Conservation (phyloP, 2,797 vertebrate genomes). For the Rousettus madagascariensis region DNA sequence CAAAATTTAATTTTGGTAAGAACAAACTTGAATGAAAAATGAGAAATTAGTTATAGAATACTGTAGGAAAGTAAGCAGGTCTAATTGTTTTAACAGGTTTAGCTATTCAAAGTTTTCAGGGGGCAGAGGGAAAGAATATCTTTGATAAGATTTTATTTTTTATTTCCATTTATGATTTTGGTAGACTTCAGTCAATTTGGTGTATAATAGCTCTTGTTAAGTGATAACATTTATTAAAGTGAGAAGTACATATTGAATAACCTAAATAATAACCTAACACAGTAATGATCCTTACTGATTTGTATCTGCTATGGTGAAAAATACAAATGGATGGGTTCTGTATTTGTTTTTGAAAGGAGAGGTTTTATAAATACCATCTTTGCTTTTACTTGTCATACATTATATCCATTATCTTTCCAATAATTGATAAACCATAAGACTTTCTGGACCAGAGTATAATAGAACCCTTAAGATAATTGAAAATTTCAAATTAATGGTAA, state of each 20-base stretch:
- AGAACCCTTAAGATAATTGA: not conserved
- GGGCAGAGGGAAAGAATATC: not conserved
- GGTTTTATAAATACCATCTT: conserved; percentile 41
- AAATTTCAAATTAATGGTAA: not conserved
- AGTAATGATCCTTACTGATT: not conserved
- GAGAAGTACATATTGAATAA: conserved; percentile 1
- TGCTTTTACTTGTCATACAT: not conserved
- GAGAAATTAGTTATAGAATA: not conserved
- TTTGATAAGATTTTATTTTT: not conserved
- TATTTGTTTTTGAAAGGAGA: conserved; percentile 28
- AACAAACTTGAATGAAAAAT: not conserved
- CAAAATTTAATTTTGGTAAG: conserved; percentile 34
- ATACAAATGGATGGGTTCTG: not conserved
- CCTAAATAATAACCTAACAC: not conserved
- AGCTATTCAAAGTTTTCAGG: conserved; percentile 34
- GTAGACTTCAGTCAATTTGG: not conserved
- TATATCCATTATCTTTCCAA: not conserved
- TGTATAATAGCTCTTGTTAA: not conserved
- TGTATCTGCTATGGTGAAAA: not conserved
- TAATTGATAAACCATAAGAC: not conserved
- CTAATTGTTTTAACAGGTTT: not conserved
- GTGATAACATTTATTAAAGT: not conserved
- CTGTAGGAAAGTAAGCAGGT: not conserved
- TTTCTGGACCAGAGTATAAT: not conserved
- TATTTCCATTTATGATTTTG: conserved; percentile 22